Conservation (phyloP, 1,140 invertebrate genomes). For the Hydropsyche tenuis region DNA sequence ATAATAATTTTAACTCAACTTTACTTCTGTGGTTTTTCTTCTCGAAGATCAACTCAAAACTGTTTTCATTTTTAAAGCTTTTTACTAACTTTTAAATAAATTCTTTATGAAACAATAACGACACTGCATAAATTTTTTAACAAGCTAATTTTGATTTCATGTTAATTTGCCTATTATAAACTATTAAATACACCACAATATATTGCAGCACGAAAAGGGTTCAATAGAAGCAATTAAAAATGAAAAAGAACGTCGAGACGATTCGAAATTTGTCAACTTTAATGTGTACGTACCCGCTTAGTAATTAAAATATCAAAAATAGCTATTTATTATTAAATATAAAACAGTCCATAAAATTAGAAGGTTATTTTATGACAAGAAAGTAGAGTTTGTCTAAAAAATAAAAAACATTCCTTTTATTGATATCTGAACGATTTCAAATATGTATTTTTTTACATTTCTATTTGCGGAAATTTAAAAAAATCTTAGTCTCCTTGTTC, state of each 20-base stretch:
- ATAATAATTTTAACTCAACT: no score
- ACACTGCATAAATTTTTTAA: no score
- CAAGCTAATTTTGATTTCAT: no score
- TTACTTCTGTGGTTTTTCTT: no score
- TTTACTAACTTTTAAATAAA: no score
- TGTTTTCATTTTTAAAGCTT: no score
- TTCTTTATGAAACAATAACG: no score
- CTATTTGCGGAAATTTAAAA: conserved; percentile 16
- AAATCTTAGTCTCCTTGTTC: conserved; percentile 4
- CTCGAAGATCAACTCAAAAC: no score
- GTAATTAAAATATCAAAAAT: conserved; percentile 9
- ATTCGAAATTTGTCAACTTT: neutral
- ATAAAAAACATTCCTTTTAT: neutral
- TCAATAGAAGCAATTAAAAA: neutral
- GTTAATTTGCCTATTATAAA: no score
- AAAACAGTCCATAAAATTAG: conserved; percentile 26
- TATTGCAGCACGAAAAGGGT: conserved; percentile 5
- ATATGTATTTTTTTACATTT: conserved; percentile 38
- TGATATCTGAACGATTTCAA: conserved; percentile 24
- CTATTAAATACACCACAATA: no score
- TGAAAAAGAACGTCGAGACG: neutral
- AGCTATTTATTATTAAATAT: conserved; percentile 10
- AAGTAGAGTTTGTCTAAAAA: conserved; percentile 9
- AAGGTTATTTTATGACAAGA: conserved; percentile 10
- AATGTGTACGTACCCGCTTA: neutral